Evolutionary conservation across 1,140 invertebrate genomes (phyloP), one percentile per base, ranked within the genome.

Genomic region (Dinoponera quadriceps): DNA sequence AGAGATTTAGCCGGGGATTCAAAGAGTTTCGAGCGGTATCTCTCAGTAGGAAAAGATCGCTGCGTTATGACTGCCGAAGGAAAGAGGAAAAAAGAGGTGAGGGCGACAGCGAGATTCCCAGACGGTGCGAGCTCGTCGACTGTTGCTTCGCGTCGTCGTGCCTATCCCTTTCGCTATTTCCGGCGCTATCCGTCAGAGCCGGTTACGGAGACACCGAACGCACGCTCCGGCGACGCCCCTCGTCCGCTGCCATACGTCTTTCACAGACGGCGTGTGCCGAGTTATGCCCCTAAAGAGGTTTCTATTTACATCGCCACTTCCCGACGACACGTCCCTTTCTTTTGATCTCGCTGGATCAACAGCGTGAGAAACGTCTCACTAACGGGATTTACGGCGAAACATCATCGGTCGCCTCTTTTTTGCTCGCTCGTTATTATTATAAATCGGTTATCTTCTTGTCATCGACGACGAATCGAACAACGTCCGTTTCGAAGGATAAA

Each of bases 131-230:
- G 55, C 29, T 20, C 44, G 71, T 20, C 44, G 69, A 71, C 77
- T 60, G 68, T 72, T 80, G 44, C 73, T 75, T 69, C 16, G 22
- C 66, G 49, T 55, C 16, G 75, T 51, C 71, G 71, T 51, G 54
- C 63, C 65, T 72, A 71, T 82, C 85, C 84, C 86, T 87, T 88
- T 89, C 90, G 92, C 93, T 94, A 94, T 94, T 94, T 94, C 91
- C 91, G 93, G 91, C 92, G 91, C 90, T 91, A 94, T 94, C 92
- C 92, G 93, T 94, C 93, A 93, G 90, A 73, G 88, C 91, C 90
- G 82, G 90, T 94, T 93, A 94, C 87, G 91, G 90, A 91, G 92
- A 92, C 88, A 86, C 90, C 87, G 88, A 86, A 82, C 85, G 89
- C 88, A 83, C 87, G 85, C 81, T 85, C 29, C 49, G 74, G 71